Conservation (phyloP, 2,113 vertebrate species). For the Trematocara zebra region DNA sequence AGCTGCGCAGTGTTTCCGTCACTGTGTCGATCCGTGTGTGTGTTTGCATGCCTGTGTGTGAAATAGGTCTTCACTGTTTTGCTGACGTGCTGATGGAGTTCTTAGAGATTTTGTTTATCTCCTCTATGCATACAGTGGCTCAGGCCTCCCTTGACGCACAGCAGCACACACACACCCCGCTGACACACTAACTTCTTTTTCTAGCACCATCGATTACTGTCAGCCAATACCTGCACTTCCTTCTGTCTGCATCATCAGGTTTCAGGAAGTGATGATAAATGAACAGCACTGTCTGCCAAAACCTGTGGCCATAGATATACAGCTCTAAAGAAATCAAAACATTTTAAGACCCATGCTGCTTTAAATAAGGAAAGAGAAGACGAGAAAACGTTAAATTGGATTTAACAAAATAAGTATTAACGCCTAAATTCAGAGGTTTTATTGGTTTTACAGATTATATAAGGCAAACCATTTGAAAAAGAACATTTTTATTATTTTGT, state of each 20-base stretch:
- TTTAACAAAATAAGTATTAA: not conserved
- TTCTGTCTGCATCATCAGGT: conserved; percentile 46
- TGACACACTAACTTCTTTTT: conserved; percentile 35
- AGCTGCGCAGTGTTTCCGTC: not conserved
- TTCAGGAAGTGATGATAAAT: conserved; percentile 49
- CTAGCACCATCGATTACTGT: conserved; percentile 34
- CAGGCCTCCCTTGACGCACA: not conserved
- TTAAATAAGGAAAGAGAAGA: not conserved
- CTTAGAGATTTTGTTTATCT: conserved; percentile 45
- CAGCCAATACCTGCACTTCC: conserved; percentile 39
- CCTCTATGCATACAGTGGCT: not conserved
- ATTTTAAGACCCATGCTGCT: not conserved
- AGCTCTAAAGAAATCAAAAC: not conserved
- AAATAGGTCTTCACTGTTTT: not conserved
- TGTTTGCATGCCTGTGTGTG: not conserved
- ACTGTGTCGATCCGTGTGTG: not conserved
- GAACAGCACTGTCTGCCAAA: not conserved
- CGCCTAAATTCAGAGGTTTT: not conserved
- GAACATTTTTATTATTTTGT: not conserved
- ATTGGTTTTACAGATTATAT: not conserved
- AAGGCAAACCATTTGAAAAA: not conserved
- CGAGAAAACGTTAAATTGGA: not conserved
- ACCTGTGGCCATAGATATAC: not conserved
- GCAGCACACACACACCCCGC: not conserved
- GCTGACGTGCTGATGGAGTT: conserved; percentile 23